Evolutionary conservation across 2,888 invertebrate genomes (phyloP), one percentile per base, ranked within the genome.

Genomic region (Epicampocera succincta): DNA sequence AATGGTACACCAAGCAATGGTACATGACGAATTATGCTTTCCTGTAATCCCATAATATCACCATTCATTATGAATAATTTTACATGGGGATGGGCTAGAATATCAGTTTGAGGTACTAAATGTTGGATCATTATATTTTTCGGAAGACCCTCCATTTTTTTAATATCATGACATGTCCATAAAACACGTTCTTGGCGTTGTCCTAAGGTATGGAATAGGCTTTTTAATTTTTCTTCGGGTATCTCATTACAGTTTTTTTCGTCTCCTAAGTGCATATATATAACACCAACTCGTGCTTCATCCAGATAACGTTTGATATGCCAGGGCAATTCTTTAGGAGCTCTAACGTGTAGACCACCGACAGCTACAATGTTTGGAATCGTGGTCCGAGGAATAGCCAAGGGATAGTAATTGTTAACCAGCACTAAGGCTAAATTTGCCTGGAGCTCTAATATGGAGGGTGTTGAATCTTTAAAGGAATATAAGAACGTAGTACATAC

Each of bases 311-410:
- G 88, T 60, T 90, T 88, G 0, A 92, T 84, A 58, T 91, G 89
- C 89, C 91, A 88, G 17, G 90, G 88, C 54, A 91, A 83, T 13
- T 87, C 87, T 61, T 91, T 90, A 0, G 90, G 87, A 11, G 87
- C 89, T 8, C 90, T 89, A 33, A 93, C 91, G 76, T 93, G 93
- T 12, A 93, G 85, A 9, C 93, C 93, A 0, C 92, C 93, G 1
- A 93, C 92, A 48, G 92, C 91, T 4, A 93, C 87, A 11, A 92
- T 88, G 13, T 91, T 91, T 3, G 91, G 90, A 8, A 92, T 87
- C 1, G 89, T 84, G 0, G 93, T 92, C 25, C 91, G 89, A 0
- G 92, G 88, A 1, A 89, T 90, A 58, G 91, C 87, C n/a, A 93
- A 80, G 3, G 91, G 90, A 63, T 91, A 89, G 87, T 93, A 92